These are phyloP conservation scores for Mesochorus sp. DNA, from an alignment of 2,888 invertebrate genomes.

Conservation along the genomic window DNA sequence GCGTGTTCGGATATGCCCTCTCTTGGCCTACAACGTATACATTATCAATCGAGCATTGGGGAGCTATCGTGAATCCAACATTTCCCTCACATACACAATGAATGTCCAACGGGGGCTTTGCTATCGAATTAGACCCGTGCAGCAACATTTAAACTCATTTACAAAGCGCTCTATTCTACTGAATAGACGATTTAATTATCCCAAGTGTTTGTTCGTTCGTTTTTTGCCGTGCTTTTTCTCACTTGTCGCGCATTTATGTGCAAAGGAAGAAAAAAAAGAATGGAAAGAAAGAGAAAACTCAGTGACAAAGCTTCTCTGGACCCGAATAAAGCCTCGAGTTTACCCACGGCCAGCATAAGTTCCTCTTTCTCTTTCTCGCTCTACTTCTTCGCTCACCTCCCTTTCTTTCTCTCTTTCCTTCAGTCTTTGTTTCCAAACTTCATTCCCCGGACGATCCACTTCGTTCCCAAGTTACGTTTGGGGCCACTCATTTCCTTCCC, in stretches of 20 bases:
- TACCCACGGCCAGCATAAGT: constrained; percentile 45
- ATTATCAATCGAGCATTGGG: constrained; percentile 29
- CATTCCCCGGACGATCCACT: constrained; percentile 54
- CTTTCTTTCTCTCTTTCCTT: constrained; percentile 17
- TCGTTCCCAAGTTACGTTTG: constrained; percentile 60
- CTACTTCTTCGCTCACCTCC: constrained; percentile 9
- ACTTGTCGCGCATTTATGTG: background rate
- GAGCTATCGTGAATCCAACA: background rate
- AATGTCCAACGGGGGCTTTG: background rate
- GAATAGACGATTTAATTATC: constrained; percentile 6
- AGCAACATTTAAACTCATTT: background rate
- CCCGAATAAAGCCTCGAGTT: constrained; percentile 39
- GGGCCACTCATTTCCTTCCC: constrained; percentile 55
- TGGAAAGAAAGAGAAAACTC: too few species aligned
- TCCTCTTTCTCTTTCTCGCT: constrained; percentile 8
- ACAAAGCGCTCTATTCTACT: background rate
- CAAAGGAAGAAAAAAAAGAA: background rate
- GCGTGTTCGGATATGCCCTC: constrained; percentile 59
- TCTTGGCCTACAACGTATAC: background rate
- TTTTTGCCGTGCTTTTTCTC: background rate
- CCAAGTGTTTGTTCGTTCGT: background rate
- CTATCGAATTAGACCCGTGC: background rate
- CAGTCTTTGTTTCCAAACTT: constrained; percentile 58
- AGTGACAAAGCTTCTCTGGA: constrained; percentile 48
- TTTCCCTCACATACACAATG: background rate